Conservation (phyloP, 1,140 invertebrate species). For the Leguminivora glycinivorella region DNA sequence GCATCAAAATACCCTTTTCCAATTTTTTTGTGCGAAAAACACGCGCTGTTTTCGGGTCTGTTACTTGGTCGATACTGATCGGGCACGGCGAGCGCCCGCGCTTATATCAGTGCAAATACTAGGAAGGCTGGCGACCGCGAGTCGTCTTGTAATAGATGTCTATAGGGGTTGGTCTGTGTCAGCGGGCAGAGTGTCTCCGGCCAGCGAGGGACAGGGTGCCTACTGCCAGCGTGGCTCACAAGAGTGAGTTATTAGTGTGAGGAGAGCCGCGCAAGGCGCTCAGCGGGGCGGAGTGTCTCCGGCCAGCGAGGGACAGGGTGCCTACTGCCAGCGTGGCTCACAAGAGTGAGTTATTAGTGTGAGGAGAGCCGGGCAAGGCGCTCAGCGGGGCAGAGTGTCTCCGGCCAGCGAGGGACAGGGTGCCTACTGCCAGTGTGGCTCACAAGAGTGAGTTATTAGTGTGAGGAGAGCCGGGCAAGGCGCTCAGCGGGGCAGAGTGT, state of each 20-base stretch:
- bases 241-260: slow-evolving; percentile 55
- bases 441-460: slow-evolving; percentile 60
- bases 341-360: slow-evolving; percentile 57
- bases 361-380: slow-evolving; percentile 62
- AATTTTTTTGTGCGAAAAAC: too few relatives aligned
- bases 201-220: slow-evolving; percentile 86
- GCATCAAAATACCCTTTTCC: too few relatives aligned
- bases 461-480: slow-evolving; percentile 64
- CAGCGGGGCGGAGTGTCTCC: slow-evolving; percentile 84
- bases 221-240: slow-evolving; percentile 81
- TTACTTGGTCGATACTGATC: too few relatives aligned
- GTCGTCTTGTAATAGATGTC: too few relatives aligned
- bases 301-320: slow-evolving; percentile 85
- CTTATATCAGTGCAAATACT: too few relatives aligned
- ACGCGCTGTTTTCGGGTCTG: too few relatives aligned
- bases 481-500: slow-evolving; percentile 82
- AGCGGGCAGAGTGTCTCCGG: slow-evolving; percentile 85
- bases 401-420: slow-evolving; percentile 84
- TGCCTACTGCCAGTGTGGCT: slow-evolving; percentile 84
- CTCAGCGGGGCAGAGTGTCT: slow-evolving; percentile 84
- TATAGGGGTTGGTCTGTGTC: too few relatives aligned
- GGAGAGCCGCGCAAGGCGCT: slow-evolving; percentile 65
- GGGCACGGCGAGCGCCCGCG: too few relatives aligned
- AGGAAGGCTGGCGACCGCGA: too few relatives aligned
- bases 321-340: slow-evolving; percentile 82